A percentile compares a stretch with the other conserved stretches of the same genome.
These are phyloP conservation scores for Cheilosia soror DNA, from an alignment of 2,888 invertebrate species.

Conservation along the genomic window DNA sequence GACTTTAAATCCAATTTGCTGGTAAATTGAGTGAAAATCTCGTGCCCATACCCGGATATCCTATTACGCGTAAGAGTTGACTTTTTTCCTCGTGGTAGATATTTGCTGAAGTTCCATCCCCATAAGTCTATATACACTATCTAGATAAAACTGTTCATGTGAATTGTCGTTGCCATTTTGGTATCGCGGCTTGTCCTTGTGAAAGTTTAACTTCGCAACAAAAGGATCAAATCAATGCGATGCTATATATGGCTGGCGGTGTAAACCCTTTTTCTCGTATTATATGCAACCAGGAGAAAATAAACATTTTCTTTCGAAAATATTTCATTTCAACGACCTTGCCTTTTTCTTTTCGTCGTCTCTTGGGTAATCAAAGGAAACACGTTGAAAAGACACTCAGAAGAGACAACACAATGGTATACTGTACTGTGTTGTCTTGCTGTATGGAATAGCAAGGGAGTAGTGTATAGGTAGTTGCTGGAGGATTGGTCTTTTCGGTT, in stretches of 20 bases:
- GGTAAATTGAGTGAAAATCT: constrained; percentile 32
- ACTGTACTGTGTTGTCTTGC: background rate
- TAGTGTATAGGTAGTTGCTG: background rate
- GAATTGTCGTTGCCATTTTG: constrained; percentile 16
- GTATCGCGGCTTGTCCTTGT: background rate
- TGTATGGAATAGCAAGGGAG: constrained; percentile 1
- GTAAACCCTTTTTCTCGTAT: constrained; percentile 4
- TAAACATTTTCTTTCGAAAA: constrained; percentile 20
- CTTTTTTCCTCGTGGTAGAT: background rate
- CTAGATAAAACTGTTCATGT: constrained; percentile 31
- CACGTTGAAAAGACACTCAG: constrained; percentile 46
- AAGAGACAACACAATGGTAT: constrained; percentile 25
- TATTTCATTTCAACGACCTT: constrained; percentile 40
- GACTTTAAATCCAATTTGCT: constrained; percentile 23
- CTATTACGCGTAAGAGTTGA: constrained; percentile 17
- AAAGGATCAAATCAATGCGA: constrained; percentile 24
- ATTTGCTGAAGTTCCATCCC: background rate
- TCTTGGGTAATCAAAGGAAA: constrained; percentile 48
- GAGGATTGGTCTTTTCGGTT: constrained; percentile 26
- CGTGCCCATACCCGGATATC: background rate
- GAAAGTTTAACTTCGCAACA: constrained; percentile 12
- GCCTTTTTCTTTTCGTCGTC: constrained; percentile 2
- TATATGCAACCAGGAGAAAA: background rate
- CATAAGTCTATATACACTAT: background rate
- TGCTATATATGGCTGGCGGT: constrained; percentile 20